phyloP scores from a whole-genome alignment of 2,888 invertebrate genomes.

The Aproaerema taeniolella region DNA sequence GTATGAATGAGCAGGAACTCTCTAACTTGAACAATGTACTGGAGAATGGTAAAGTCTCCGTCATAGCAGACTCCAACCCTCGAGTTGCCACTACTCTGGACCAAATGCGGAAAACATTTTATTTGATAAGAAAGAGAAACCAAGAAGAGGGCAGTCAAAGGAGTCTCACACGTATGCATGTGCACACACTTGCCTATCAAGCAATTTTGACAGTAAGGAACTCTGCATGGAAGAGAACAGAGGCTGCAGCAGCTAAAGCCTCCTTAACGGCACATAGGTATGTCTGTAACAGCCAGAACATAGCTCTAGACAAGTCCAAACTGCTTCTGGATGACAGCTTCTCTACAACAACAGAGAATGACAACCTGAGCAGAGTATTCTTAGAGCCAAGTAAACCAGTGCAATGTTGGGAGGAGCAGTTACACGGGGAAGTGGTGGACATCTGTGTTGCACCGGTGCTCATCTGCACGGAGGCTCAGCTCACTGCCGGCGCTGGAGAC shows the following conservation, averaged over 20 bases:
- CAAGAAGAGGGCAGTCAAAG: slow-evolving; percentile 63
- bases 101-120: slow-evolving; percentile 85
- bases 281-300: slow-evolving; percentile 83
- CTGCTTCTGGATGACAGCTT: slow-evolving; percentile 90
- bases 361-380: slow-evolving; percentile 75
- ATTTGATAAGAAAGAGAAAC: slow-evolving; percentile 66
- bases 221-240: slow-evolving; percentile 86
- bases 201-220: slow-evolving; percentile 84
- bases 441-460: slow-evolving; percentile 91
- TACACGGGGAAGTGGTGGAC: slow-evolving; percentile 72
- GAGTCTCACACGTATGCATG: slow-evolving; percentile 85
- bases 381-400: slow-evolving; percentile 85
- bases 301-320: slow-evolving; percentile 64
- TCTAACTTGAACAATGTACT: slow-evolving; percentile 85
- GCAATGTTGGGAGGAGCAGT: slow-evolving; percentile 86
- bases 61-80: slow-evolving; percentile 87
- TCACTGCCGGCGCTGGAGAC: slow-evolving; percentile 92
- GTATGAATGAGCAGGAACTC: slow-evolving; percentile 93
- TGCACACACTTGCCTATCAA: slow-evolving; percentile 93
- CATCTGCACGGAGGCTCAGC: slow-evolving; percentile 87
- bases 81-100: slow-evolving; percentile 88
- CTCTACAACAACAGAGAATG: slow-evolving; percentile 80
- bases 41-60: slow-evolving; percentile 82
- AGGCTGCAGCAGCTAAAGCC: slow-evolving; percentile 89
- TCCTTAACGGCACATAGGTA: slow-evolving; percentile 89